Percentiles rank a stretch among this genome's conserved stretches.
These are phyloP conservation scores for Peromyscus nudipes DNA, from an alignment of 2,797 vertebrate genomes.

Conservation along the genomic window DNA sequence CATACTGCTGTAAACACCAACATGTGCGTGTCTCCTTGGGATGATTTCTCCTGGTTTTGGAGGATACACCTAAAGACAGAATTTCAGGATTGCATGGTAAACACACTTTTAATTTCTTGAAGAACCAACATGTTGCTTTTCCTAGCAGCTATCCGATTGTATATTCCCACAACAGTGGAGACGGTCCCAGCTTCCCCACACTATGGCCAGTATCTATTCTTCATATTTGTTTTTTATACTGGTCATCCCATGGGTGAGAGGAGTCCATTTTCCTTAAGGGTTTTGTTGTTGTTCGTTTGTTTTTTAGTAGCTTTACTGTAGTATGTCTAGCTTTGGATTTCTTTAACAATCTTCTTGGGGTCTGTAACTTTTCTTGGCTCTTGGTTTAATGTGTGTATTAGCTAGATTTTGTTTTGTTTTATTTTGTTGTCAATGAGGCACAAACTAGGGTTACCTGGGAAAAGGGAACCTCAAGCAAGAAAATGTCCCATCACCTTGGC, in stretches of 20 bases:
- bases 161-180: accelerated
- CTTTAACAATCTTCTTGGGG: not conserved
- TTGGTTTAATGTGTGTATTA: not conserved
- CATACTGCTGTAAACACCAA: not conserved
- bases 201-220: not conserved
- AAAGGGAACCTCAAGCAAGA: not conserved
- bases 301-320: not conserved
- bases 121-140: not conserved
- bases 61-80: not conserved
- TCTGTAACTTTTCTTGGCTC: not conserved
- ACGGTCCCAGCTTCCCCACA: not conserved
- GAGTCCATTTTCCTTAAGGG: not conserved
- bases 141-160: too few species aligned
- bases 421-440: not conserved
- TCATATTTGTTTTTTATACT: not conserved
- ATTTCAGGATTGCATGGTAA: not conserved
- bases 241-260: not conserved
- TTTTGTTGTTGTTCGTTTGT: not conserved
- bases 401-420: not conserved
- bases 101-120: not conserved
- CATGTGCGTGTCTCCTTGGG: not conserved
- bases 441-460: not conserved
- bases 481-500: not conserved
- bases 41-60: not conserved
- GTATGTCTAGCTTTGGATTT: not conserved